Conservation (phyloP, 1,140 invertebrate species). For the Drosophila yakuba region DNA sequence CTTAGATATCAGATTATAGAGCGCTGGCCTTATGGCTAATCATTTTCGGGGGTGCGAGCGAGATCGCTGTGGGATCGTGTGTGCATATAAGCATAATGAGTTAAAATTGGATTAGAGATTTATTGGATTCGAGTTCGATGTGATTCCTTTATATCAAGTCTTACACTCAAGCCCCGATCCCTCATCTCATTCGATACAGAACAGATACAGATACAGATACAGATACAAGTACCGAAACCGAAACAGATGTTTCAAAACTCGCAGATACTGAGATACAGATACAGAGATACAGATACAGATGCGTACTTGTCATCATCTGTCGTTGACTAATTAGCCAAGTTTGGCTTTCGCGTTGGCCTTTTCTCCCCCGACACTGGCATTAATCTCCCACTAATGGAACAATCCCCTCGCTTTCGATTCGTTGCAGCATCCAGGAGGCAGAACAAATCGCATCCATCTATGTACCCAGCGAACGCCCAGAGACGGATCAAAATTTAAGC, state of each 20-base stretch:
- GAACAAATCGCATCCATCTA: slow-evolving; percentile 15
- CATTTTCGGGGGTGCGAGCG: slow-evolving; percentile 39
- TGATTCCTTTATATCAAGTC: slow-evolving; percentile 54
- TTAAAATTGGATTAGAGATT: slow-evolving; percentile 83
- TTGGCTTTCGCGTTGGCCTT: slow-evolving; percentile 29
- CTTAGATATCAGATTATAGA: slow-evolving; percentile 79
- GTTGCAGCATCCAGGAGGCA: slow-evolving; percentile 57
- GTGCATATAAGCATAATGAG: slow-evolving; percentile 80
- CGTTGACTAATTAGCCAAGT: slow-evolving; percentile 65
- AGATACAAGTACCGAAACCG: not conserved
- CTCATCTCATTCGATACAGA: too few relatives aligned
- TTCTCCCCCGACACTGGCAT: slow-evolving; percentile 54
- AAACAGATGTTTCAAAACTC: slow-evolving; percentile 12
- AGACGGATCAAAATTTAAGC: slow-evolving; percentile 75
- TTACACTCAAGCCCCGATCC: slow-evolving; percentile 37
- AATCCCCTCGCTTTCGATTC: slow-evolving; percentile 2
- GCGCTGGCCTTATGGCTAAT: slow-evolving; percentile 68
- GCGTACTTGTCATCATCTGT: slow-evolving; percentile 23
- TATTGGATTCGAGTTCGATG: slow-evolving; percentile 68
- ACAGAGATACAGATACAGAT: slow-evolving; percentile 7
- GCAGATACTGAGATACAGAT: slow-evolving; percentile 5
- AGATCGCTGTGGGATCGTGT: slow-evolving; percentile 42
- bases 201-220: slow-evolving; percentile 1
- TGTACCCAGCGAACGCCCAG: slow-evolving; percentile 49
- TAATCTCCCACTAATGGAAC: slow-evolving; percentile 35